phyloP scores from a whole-genome alignment of 2,888 invertebrate species.

The Pseudococcus jackbeardsleyi region DNA sequence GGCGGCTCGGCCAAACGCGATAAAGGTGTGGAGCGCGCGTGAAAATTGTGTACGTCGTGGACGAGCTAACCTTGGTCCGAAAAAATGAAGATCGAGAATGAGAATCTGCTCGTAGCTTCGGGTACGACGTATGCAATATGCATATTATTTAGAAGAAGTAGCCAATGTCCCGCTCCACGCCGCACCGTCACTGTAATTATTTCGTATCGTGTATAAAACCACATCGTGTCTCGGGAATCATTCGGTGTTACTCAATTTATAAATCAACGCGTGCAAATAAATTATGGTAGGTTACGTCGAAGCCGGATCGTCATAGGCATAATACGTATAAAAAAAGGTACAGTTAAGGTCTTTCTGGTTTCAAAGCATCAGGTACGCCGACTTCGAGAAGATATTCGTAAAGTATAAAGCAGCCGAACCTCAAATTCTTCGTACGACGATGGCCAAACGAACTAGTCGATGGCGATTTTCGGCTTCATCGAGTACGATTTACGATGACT shows the following conservation, averaged over 20 bases:
- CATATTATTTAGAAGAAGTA: background rate
- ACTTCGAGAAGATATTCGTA: background rate
- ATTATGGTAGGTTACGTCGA: background rate
- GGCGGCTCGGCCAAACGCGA: background rate
- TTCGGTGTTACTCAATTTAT: slow-evolving; percentile 31
- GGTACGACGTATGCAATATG: background rate
- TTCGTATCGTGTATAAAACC: slow-evolving; percentile 11
- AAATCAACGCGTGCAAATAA: slow-evolving; percentile 38
- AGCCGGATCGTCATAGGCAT: background rate
- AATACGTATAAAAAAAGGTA: background rate
- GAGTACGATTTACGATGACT: background rate
- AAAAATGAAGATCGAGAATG: background rate
- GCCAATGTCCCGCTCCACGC: background rate
- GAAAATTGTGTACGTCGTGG: background rate
- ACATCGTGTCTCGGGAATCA: background rate
- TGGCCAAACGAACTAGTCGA: background rate
- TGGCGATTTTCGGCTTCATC: background rate
- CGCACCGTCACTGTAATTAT: background rate
- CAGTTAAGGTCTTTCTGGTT: background rate
- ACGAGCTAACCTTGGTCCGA: slow-evolving; percentile 4
- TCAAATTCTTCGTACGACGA: background rate
- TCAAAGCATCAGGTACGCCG: slow-evolving; percentile 1
- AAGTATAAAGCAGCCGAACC: background rate
- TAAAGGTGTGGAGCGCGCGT: background rate
- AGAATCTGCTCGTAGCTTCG: background rate